Conservation (phyloP, 2,888 invertebrate genomes). For the Meghimatium bilineatum region DNA sequence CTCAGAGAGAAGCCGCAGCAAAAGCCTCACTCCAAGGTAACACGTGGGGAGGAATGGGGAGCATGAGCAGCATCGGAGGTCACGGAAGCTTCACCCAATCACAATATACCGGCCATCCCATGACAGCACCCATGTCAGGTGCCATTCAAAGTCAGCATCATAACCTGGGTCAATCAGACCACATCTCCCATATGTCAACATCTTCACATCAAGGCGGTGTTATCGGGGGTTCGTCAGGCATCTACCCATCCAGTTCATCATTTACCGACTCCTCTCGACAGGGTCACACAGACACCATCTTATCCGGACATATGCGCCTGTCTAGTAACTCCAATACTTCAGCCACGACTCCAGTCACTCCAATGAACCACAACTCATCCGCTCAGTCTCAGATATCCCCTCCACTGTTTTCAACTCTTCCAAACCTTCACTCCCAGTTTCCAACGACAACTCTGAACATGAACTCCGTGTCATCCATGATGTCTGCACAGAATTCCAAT, state of each 20-base stretch:
- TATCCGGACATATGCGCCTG: conserved; percentile 57
- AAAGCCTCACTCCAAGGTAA: conserved; percentile 68
- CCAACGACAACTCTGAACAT: conserved; percentile 63
- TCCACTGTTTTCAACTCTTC: conserved; percentile 60
- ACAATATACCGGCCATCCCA: conserved; percentile 52
- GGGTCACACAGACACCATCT: conserved; percentile 25
- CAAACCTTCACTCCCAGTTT: conserved; percentile 72
- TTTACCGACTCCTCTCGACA: conserved; percentile 28
- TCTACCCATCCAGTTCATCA: conserved; percentile 26
- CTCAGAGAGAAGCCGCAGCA: conserved; percentile 72
- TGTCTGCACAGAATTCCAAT: conserved; percentile 62
- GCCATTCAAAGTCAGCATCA: conserved; percentile 38
- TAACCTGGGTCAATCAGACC: conserved; percentile 64
- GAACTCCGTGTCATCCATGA: conserved; percentile 62
- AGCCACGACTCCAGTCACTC: neutral
- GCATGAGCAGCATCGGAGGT: conserved; percentile 52
- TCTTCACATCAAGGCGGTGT: conserved; percentile 36
- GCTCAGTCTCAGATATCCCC: conserved; percentile 68
- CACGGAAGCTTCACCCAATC: conserved; percentile 44
- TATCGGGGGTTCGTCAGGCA: conserved; percentile 8
- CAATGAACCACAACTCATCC: conserved; percentile 57
- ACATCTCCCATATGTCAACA: conserved; percentile 55
- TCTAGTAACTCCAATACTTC: conserved; percentile 70
- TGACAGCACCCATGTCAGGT: conserved; percentile 42
- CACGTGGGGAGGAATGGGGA: conserved; percentile 62